Evolutionary conservation across 2,888 invertebrate species (phyloP).

Genomic region (Lycia hirtaria): DNA sequence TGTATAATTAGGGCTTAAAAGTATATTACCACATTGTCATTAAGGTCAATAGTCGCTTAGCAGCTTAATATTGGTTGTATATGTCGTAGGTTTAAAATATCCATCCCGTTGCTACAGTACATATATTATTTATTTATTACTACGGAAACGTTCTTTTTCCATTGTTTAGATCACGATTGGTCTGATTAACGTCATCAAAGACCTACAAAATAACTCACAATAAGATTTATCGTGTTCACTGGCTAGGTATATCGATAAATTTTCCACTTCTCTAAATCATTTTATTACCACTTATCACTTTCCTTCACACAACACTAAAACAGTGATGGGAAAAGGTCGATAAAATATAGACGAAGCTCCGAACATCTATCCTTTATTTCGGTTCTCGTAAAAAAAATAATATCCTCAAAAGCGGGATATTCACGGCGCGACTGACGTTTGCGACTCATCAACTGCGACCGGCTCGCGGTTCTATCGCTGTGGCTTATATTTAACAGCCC

Average conservation of each 20-base stretch:
- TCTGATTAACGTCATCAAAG: not conserved
- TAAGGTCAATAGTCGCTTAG: no score
- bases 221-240: constrained; percentile 1
- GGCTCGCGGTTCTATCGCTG: not conserved
- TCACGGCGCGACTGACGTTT: constrained; percentile 40
- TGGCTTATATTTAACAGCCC: not conserved
- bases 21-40: no score
- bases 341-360: constrained; percentile 56
- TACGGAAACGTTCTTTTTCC: no score
- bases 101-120: no score
- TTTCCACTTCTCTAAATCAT: constrained; percentile 34
- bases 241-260: constrained; percentile 40
- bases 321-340: constrained; percentile 65
- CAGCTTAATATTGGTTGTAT: no score
- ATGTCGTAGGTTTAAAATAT: no score
- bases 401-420: constrained; percentile 56
- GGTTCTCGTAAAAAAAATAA: constrained; percentile 71
- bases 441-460: constrained; percentile 19
- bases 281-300: constrained; percentile 61
- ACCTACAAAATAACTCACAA: not conserved
- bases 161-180: no score
- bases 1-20: no score
- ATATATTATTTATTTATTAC: no score
- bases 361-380: constrained; percentile 69
- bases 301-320: constrained; percentile 48